Base-by-base conservation (phyloP, 2,888 invertebrate genomes). In the Brenthis ino region DNA sequence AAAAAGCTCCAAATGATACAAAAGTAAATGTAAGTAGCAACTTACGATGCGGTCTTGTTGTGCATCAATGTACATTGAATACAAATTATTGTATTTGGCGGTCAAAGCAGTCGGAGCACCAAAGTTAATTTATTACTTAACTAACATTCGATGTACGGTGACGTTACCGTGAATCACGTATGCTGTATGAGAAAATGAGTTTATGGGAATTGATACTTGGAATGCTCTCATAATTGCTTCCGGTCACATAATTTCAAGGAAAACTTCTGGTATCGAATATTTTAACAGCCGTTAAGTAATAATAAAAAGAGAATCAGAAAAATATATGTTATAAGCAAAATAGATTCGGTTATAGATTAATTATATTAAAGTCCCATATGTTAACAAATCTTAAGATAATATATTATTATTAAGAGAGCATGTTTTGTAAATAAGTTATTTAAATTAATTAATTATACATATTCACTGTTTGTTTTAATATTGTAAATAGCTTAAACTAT, bases 81-180 rank as follows among this genome's bases (percentile, higher is more conserved):
- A 89, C 85, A 85, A 88, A 89, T 86, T 76, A 85, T 82, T 79
- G 84, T 84, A 88, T 88, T 87, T 87, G 87, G 84, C 87, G 86
- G 88, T 87, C 86, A 84, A 76, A 81, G 80, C 77, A 80, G 72
- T 70, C 66, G 79, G 82, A 81, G 82, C 79, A 83, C 79, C 81
- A 77, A 81, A 83, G 82, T 82, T 78, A 84, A 85, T 85, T 85
- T 85, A 85, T 82, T 80, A 79, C 77, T 73, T 77, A 76, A 72
- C 63, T 63, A 63, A 63, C 16, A 51, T 54, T 43, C 63, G 37
- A 37, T 81, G 79, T 78, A 81, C 74, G 74, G 76, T 79, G 78
- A 82, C 80, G 80, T 76, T 78, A 70, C 64, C 68, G 64, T 65
- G 72, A 70, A 81, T 84, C 87, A 89, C 87, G 88, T 87, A 85